A percentile compares a stretch with the other conserved stretches of the same genome.
Evolutionary conservation across 2,113 vertebrate genomes (phyloP).

Genomic region (Oncorhynchus tshawytscha): DNA sequence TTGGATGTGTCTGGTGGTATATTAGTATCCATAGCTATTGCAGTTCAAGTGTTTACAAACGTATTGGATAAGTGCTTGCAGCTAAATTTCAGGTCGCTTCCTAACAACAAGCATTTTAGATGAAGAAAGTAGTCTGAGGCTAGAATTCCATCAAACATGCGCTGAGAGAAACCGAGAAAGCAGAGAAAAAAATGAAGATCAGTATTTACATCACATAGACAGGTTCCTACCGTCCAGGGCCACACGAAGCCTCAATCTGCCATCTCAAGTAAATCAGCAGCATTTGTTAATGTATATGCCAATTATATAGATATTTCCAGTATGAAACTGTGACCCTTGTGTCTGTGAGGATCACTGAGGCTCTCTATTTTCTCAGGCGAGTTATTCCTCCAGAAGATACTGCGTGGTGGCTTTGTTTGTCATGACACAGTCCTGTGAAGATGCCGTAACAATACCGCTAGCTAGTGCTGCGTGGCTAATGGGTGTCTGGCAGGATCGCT

Average conservation of each 20-base stretch:
- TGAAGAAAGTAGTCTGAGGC: too few relatives aligned
- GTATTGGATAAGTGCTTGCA: background rate
- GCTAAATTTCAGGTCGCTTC: background rate
- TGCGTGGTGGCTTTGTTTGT: background rate
- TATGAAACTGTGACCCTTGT: background rate
- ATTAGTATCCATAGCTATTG: background rate
- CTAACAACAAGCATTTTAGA: too few relatives aligned
- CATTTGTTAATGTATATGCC: too few relatives aligned
- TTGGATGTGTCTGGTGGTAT: too few relatives aligned
- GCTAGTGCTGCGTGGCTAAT: background rate
- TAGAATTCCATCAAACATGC: too few relatives aligned
- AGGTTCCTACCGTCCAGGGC: background rate
- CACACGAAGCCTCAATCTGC: background rate
- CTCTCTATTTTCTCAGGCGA: background rate
- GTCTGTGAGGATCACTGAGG: background rate
- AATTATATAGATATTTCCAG: too few relatives aligned
- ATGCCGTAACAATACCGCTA: background rate
- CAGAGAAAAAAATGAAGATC: background rate
- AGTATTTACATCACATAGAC: background rate
- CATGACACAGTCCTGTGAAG: background rate
- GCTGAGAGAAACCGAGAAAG: background rate
- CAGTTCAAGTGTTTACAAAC: background rate
- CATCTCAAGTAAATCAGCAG: too few relatives aligned
- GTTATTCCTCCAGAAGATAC: background rate
- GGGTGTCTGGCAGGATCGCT: background rate